Evolutionary conservation across 2,888 invertebrate genomes (phyloP), one percentile per base, ranked within the genome.

Genomic region (Dendrolimus pini): DNA sequence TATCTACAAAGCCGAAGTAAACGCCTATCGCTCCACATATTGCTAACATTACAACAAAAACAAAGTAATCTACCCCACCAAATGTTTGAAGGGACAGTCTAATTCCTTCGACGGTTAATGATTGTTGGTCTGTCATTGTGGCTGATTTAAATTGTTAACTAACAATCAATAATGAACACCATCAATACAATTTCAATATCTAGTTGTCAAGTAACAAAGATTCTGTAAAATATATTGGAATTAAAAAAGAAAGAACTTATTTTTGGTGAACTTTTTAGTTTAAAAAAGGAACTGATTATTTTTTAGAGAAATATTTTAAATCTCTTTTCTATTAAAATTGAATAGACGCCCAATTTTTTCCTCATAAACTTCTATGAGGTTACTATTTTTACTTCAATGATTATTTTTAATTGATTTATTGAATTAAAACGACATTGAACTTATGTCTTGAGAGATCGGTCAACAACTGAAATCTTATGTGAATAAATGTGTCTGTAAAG

Each of bases 1-100:
- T 94, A 60, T 94, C 93, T 63, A 94, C 83, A 72, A 95, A 95
- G 7, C 96, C 96, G 74, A 95, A 96, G 79, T 95, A 96, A 59
- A 96, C 80, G 9, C 97, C 96, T 59, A 97, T 94, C 3, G 91
- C 86, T 42, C 95, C 93, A 73, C 96, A 96, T 52, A 94, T 80
- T 7, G 92, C 74, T 60, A 97, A 85, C 96, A 96, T 96, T 1
- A 92, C 68, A 12, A 93, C 83, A 72, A 95, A 95, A 55, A 95
- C 92, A 0, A 91, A 72, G 77, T 95, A 95, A 78, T 95, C 95
- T 52, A 89, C 77, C 78, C 87, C 87, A 13, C 92, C 90, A 62
- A 94, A 94, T 59, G 82, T 78, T 66, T 88, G 88, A 62, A 81
- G 78, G 0, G 80, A 74, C 53, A 68, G 62, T 59, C 82, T 75